A percentile compares a stretch with the other conserved stretches of the same genome.
Conservation (phyloP, 2,113 vertebrate species). For the Nothoprocta pentlandii region DNA sequence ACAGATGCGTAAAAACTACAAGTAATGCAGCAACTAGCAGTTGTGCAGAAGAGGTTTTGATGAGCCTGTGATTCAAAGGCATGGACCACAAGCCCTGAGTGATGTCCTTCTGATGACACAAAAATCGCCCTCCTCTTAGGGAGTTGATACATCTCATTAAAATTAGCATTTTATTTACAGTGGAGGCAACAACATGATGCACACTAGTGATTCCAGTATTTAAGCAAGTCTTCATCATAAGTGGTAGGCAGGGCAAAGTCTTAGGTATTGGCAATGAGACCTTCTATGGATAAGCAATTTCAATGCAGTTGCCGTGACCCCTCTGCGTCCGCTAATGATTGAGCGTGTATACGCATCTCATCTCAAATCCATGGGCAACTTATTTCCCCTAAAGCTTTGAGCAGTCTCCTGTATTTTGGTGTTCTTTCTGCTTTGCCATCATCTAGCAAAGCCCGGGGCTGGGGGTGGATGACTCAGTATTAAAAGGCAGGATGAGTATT, state of each 20-base stretch:
- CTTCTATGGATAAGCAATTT: not conserved
- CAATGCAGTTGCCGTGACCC: not conserved
- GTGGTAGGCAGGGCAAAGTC: not conserved
- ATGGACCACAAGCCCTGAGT: not conserved
- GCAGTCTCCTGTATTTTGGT: not conserved
- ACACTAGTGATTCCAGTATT: not conserved
- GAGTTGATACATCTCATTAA: not conserved
- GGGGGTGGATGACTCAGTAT: not conserved
- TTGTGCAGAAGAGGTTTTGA: not conserved
- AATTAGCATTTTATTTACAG: constrained; percentile 34
- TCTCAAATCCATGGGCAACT: not conserved
- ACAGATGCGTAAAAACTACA: not conserved
- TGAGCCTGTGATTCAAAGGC: not conserved
- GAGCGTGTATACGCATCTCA: not conserved
- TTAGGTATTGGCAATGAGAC: not conserved
- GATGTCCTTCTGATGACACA: not conserved
- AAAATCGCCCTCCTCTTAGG: not conserved
- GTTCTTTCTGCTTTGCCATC: not conserved
- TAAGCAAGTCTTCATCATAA: not conserved
- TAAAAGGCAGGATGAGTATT: not conserved
- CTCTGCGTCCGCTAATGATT: not conserved
- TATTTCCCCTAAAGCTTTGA: not conserved
- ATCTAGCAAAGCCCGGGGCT: not conserved
- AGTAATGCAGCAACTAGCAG: not conserved
- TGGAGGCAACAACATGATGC: not conserved